Percentiles rank a stretch among this genome's conserved stretches.
These are phyloP conservation scores for Drosophila affinis DNA, from an alignment of 2,888 invertebrate genomes.

Conservation along the genomic window DNA sequence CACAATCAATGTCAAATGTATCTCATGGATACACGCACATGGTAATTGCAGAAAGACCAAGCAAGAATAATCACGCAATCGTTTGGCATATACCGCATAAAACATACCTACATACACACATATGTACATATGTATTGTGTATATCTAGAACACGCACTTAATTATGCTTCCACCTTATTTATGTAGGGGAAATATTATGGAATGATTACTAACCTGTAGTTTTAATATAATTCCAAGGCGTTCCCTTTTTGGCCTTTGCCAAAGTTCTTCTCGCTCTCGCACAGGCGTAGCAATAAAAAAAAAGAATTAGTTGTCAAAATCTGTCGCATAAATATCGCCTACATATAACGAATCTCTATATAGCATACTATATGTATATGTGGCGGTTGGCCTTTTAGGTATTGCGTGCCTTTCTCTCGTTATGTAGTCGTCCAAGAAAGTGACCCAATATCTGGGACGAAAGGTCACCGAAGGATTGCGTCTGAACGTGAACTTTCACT, in stretches of 20 bases:
- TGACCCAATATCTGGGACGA: slow-evolving; percentile 45
- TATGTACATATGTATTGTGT: no score
- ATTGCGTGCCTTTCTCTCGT: slow-evolving; percentile 63
- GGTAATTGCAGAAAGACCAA: slow-evolving; percentile 22
- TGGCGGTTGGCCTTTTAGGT: slow-evolving; percentile 24
- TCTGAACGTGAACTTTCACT: slow-evolving; percentile 66
- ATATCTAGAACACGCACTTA: slow-evolving; percentile 13
- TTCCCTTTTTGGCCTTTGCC: slow-evolving; percentile 39
- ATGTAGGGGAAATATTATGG: slow-evolving; percentile 11
- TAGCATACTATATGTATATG: slow-evolving; percentile 20
- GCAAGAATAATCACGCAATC: slow-evolving; percentile 10
- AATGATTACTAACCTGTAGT: slow-evolving; percentile 51
- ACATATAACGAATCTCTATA: slow-evolving; percentile 27
- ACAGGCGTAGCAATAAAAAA: slow-evolving; percentile 42
- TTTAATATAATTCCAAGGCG: slow-evolving; percentile 50
- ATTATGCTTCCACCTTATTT: slow-evolving; percentile 3
- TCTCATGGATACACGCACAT: slow-evolving; percentile 28
- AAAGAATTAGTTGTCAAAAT: slow-evolving; percentile 55
- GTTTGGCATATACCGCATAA: neutral
- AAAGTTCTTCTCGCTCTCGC: slow-evolving; percentile 36
- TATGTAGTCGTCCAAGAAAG: slow-evolving; percentile 51
- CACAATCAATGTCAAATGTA: slow-evolving; percentile 52
- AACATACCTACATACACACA: no score
- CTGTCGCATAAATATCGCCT: slow-evolving; percentile 64
- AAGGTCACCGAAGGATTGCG: slow-evolving; percentile 39